Percentiles rank a stretch among this genome's conserved stretches.
Evolutionary conservation across 1,140 invertebrate genomes (phyloP).

Genomic region (Penaeus japonicus): DNA sequence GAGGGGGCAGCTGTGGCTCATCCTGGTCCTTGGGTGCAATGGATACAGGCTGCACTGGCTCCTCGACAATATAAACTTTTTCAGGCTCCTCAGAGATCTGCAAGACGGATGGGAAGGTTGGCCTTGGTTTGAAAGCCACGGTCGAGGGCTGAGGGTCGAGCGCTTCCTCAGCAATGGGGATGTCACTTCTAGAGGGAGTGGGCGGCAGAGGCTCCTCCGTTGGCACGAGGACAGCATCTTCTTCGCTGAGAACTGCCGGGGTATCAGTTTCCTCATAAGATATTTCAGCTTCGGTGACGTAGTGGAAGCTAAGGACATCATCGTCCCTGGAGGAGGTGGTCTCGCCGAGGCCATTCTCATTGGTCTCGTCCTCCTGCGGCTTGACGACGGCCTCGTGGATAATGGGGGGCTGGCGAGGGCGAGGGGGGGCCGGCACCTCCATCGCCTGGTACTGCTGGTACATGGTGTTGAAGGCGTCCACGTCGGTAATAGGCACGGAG

Average conservation of each 20-base stretch:
- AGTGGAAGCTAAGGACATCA: background rate
- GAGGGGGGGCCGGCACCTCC: background rate
- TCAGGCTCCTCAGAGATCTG: too few species aligned
- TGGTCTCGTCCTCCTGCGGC: constrained; percentile 24
- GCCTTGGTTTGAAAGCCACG: too few species aligned
- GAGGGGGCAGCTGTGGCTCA: too few species aligned
- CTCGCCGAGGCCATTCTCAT: constrained; percentile 27
- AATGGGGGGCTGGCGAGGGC: background rate
- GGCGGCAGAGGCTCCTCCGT: constrained; percentile 44
- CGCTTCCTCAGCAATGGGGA: constrained; percentile 1
- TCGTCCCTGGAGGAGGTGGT: background rate
- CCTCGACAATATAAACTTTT: too few species aligned
- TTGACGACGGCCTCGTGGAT: background rate
- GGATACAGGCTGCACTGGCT: too few species aligned
- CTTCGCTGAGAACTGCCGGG: constrained; percentile 22
- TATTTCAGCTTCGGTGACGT: background rate
- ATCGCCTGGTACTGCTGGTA: constrained; percentile 40
- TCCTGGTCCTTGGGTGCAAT: too few species aligned
- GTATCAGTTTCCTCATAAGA: constrained; percentile 18
- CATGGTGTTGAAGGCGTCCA: constrained; percentile 45
- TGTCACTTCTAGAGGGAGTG: constrained; percentile 38
- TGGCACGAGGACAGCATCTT: constrained; percentile 27
- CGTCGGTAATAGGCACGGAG: constrained; percentile 41
- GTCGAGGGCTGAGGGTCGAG: background rate
- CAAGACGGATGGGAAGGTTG: too few species aligned